Evolutionary conservation across 2,797 vertebrate genomes (phyloP).

Genomic region (Danio tinwini): DNA sequence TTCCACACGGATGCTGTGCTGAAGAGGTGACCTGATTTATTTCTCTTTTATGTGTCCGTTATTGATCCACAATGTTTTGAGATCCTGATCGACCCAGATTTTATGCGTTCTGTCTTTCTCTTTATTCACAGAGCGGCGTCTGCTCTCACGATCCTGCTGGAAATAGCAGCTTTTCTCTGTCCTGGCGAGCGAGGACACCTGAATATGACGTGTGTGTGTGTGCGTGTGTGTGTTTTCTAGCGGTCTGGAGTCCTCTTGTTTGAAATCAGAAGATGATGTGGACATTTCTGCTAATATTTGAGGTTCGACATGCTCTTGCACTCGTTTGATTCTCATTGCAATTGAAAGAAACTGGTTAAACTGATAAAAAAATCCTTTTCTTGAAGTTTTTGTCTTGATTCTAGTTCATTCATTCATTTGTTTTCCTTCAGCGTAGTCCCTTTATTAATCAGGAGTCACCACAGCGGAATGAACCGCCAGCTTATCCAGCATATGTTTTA

Average conservation of each 20-base stretch:
- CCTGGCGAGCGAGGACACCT: not conserved
- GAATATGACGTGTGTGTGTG: slow-evolving; percentile 31
- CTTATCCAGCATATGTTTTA: too few species aligned
- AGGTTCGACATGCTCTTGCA: too few species aligned
- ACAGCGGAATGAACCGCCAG: too few species aligned
- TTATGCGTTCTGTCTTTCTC: not conserved
- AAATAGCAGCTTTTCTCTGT: slow-evolving; percentile 35
- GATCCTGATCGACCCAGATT: slow-evolving; percentile 37
- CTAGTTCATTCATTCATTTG: too few species aligned
- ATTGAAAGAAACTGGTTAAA: too few species aligned
- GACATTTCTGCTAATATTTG: too few species aligned
- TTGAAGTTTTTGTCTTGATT: too few species aligned
- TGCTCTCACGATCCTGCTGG: not conserved
- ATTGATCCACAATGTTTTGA: slow-evolving; percentile 48
- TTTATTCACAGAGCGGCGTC: slow-evolving; percentile 9
- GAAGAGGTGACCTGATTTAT: slow-evolving; percentile 29
- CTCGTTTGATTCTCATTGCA: too few species aligned
- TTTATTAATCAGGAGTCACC: too few species aligned
- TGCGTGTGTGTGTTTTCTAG: not conserved
- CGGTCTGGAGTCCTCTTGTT: slow-evolving; percentile 37
- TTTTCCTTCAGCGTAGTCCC: too few species aligned
- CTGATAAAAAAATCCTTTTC: too few species aligned
- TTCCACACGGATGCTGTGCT: not conserved
- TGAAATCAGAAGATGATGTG: too few species aligned
- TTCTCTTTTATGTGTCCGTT: slow-evolving; percentile 41